A percentile compares a stretch with the other conserved stretches of the same genome.
Conservation (phyloP, 2,888 invertebrate species). For the Colostygia pectinataria region DNA sequence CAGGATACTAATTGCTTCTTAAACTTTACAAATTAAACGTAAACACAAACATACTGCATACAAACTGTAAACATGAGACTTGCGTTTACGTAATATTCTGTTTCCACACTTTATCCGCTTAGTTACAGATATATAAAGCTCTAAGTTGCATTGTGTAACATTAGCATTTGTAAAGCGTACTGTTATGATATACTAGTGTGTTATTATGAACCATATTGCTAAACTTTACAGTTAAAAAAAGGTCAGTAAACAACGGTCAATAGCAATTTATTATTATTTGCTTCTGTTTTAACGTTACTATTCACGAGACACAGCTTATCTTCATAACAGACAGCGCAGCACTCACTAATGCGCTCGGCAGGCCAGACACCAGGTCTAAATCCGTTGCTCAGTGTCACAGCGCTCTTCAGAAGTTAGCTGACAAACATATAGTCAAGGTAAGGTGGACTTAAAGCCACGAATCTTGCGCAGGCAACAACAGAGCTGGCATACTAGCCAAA, state of each 20-base stretch:
- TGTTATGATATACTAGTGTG: background rate
- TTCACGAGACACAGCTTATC: no score
- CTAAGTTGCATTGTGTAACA: background rate
- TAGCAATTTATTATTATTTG: background rate
- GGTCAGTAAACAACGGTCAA: background rate
- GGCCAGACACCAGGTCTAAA: no score
- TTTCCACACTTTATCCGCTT: conserved; percentile 11
- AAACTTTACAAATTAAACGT: background rate
- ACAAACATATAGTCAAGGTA: no score
- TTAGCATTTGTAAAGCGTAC: background rate
- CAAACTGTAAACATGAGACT: conserved; percentile 3
- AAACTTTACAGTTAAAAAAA: background rate
- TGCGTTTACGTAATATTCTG: conserved; percentile 12
- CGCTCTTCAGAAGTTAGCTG: no score
- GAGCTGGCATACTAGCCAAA: no score
- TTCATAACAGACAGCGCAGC: no score
- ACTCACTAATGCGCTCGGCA: no score
- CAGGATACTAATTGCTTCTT: background rate
- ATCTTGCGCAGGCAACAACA: no score
- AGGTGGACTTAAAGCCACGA: no score
- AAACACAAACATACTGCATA: conserved; percentile 4
- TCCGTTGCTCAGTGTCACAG: no score
- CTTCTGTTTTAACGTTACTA: no score
- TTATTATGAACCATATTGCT: background rate
- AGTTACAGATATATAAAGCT: conserved; percentile 5